Evolutionary conservation across 2,113 vertebrate species (phyloP).

Genomic region (Peromyscus maniculatus): DNA sequence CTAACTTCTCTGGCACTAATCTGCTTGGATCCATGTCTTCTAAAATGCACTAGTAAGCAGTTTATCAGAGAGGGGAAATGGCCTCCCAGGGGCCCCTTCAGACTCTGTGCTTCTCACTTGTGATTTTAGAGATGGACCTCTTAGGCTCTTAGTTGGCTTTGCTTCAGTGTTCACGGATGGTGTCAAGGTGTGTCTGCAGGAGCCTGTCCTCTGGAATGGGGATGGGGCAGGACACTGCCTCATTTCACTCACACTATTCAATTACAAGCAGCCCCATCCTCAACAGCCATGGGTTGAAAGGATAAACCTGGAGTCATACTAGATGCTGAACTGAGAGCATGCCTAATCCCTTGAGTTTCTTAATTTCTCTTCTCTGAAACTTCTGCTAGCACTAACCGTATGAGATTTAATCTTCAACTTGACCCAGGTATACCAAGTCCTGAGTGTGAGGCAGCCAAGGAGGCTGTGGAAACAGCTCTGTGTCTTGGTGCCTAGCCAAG

Average conservation of each 20-base stretch:
- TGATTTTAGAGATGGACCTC: slow-evolving; percentile 31
- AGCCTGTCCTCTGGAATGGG: neutral
- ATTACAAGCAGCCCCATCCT: neutral
- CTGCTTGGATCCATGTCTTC: neutral
- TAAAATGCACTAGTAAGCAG: neutral
- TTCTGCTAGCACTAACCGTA: neutral
- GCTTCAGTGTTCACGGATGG: neutral
- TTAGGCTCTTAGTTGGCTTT: neutral
- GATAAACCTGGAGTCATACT: neutral
- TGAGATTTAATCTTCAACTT: neutral
- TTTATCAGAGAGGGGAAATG: neutral
- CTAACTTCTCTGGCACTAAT: neutral
- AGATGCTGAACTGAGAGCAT: neutral
- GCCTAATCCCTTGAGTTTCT: neutral
- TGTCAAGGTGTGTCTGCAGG: neutral
- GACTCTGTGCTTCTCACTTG: neutral
- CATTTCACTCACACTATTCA: neutral
- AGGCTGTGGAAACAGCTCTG: neutral
- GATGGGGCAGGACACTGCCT: neutral
- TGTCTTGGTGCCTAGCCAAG: neutral
- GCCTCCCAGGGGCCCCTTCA: neutral
- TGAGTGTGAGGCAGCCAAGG: neutral
- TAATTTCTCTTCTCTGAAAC: neutral
- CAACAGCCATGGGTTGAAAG: neutral
- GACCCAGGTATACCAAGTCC: neutral